phyloP scores from a whole-genome alignment of 2,888 invertebrate species.

The Scaptodrosophila latifasciaeformis region DNA sequence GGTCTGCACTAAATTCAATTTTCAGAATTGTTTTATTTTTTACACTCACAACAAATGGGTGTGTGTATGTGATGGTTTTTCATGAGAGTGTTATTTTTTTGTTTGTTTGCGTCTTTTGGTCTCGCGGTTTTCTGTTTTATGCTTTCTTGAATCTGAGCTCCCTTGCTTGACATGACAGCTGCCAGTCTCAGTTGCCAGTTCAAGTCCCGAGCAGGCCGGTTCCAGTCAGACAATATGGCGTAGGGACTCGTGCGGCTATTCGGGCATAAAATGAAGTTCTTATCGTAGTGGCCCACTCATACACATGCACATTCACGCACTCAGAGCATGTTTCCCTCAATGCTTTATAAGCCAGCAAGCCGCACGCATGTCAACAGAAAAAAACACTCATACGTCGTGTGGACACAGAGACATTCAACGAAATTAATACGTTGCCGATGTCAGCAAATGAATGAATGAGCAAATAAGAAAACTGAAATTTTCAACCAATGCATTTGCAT shows the following conservation, averaged over 20 bases:
- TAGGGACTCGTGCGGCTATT: slow-evolving; percentile 10
- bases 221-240: neutral
- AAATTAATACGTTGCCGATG: neutral
- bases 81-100: too few species aligned
- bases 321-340: slow-evolving; percentile 3
- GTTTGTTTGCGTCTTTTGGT: neutral
- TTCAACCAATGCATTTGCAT: too few species aligned
- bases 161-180: slow-evolving; percentile 1
- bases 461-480: neutral
- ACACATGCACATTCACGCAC: slow-evolving; percentile 13
- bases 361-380: neutral
- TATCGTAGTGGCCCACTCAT: slow-evolving; percentile 12
- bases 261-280: slow-evolving; percentile 20
- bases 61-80: too few species aligned
- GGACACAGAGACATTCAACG: neutral
- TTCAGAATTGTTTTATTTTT: slow-evolving; percentile 6
- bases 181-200: neutral
- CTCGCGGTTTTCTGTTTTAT: slow-evolving; percentile 12
- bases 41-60: too few species aligned
- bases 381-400: slow-evolving; percentile 1
- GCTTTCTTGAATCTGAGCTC: slow-evolving; percentile 22
- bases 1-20: slow-evolving; percentile 18
- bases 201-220: neutral
- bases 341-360: too few species aligned
- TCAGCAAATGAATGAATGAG: neutral